phyloP scores from a whole-genome alignment of 2,113 vertebrate species.

The Cichladusa arquata region DNA sequence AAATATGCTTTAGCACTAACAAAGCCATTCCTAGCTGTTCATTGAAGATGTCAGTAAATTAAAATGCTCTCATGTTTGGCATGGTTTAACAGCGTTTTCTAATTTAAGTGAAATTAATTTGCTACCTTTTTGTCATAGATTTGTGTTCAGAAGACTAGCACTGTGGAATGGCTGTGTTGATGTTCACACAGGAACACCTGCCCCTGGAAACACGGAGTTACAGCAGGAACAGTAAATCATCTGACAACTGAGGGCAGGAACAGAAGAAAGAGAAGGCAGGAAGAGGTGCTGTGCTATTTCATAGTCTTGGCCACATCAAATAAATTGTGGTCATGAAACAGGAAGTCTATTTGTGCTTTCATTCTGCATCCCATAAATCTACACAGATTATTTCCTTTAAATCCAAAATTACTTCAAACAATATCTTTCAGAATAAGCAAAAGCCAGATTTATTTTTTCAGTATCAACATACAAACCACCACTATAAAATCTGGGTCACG shows the following conservation, averaged over 20 bases:
- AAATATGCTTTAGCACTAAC: not conserved
- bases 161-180: not conserved
- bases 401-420: conserved; percentile 1
- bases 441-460: not conserved
- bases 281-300: not conserved
- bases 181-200: not conserved
- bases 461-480: not conserved
- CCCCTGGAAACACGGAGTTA: not conserved
- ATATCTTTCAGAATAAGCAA: not conserved
- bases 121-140: not conserved
- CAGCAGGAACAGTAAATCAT: not conserved
- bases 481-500: not conserved
- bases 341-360: not conserved
- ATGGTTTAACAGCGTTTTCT: not conserved
- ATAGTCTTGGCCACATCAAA: not conserved
- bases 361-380: not conserved
- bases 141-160: not conserved
- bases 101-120: not conserved
- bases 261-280: not conserved
- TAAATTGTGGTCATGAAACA: not conserved
- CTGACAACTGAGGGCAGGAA: not conserved
- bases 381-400: not conserved
- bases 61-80: not conserved
- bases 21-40: not conserved
- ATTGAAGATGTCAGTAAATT: not conserved